Base-by-base conservation (phyloP, 2,797 vertebrate genomes). In the Rallus crepitans region DNA sequence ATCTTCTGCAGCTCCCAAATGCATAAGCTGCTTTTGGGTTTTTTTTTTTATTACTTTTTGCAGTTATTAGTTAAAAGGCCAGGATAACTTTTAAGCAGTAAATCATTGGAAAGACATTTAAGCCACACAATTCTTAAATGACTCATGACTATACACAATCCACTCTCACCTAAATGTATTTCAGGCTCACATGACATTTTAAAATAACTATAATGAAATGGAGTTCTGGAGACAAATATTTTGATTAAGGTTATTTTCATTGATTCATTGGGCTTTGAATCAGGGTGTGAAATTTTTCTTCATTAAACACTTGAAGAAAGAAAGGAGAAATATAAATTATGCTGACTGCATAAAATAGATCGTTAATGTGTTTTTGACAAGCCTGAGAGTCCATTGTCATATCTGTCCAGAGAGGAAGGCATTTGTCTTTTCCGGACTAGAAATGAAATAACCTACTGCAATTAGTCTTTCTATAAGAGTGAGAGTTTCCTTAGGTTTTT, bases 301-400 rank as follows among this genome's bases (percentile, higher is more conserved):
- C 23, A 27, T 68, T 96, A 91, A 86, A 56, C 40, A 48, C n/a
- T 81, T 86, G 72, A 87, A 93, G 47, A 91, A 95, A 93, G 63
- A 86, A 19, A 6, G 31, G 28, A 87, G 57, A 66, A 83, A 68
- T 88, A 87, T 42, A 72, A 91, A 81, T 70, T 81, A 35, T 63
- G 39, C 27, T 91, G 50, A 59, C 50, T 56, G 12, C 19, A 42
- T 91, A 48, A 96, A 89, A 75, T 42, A 92, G 61, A 61, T 68
- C 9, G 39, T 68, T 71, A 35, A 77, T 37, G 27, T 71, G 21
- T 37, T 94, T 96, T 81, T 87, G 30, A 81, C 37, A 82, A 82
- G 37, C 56, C n/a, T 53, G 30, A 50, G 71, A 77, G 53, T 55
- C 45, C 55, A 27, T 42, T 28, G 20, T 87, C 37, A 2, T 71